phyloP scores from a whole-genome alignment of 2,113 vertebrate genomes.

The Opisthocomus hoazin region DNA sequence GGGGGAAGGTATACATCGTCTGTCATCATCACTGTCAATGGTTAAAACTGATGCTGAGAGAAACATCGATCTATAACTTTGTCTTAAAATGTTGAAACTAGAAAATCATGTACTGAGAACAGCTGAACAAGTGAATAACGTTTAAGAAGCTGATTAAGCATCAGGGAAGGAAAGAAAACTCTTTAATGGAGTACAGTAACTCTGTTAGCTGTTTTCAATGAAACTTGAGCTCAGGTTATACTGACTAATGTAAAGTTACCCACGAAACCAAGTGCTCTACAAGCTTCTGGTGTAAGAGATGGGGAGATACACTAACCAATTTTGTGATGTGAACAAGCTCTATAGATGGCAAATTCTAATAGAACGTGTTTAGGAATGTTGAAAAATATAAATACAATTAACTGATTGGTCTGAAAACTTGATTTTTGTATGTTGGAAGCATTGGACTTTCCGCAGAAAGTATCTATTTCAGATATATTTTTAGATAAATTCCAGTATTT shows the following conservation, averaged over 20 bases:
- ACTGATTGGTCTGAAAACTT: neutral
- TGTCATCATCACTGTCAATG: neutral
- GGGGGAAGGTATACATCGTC: neutral
- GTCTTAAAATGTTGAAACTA: neutral
- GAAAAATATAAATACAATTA: neutral
- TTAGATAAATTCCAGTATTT: neutral
- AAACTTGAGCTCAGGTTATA: neutral
- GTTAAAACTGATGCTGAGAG: neutral
- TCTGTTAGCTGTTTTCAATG: neutral
- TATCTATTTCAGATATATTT: neutral
- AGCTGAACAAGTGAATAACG: neutral
- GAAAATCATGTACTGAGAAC: neutral
- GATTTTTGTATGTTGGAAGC: neutral
- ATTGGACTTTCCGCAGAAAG: neutral
- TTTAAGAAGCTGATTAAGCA: neutral
- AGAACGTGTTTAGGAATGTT: neutral
- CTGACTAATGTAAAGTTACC: neutral
- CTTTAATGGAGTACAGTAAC: constrained; percentile 16
- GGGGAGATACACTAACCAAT: neutral
- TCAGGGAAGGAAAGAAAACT: neutral
- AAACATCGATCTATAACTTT: neutral
- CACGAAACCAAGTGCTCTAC: neutral
- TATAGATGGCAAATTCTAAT: neutral
- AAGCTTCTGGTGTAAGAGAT: neutral
- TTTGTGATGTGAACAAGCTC: neutral